Evolutionary conservation across 2,888 invertebrate species (phyloP).

Genomic region (Ornithoptera priamus): DNA sequence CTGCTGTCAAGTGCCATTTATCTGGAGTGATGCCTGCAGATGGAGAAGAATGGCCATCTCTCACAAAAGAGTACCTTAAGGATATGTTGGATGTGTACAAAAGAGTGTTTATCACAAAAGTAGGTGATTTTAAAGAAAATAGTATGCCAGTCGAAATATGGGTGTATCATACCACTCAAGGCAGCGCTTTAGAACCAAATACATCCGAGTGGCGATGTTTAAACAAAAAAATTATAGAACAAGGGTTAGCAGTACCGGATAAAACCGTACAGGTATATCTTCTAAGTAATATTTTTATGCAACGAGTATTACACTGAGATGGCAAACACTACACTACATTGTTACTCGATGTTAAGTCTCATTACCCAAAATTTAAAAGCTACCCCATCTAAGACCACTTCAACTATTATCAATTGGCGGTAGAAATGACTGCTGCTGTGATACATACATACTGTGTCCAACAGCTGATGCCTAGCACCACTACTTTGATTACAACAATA

Average conservation of each 20-base stretch:
- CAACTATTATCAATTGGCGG: too few species aligned
- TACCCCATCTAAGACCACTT: too few species aligned
- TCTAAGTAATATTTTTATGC: conserved; percentile 10
- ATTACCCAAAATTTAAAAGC: too few species aligned
- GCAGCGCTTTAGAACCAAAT: conserved; percentile 84
- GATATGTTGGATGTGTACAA: conserved; percentile 76
- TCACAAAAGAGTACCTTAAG: conserved; percentile 81
- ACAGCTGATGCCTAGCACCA: too few species aligned
- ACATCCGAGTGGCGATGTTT: conserved; percentile 83
- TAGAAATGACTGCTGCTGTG: too few species aligned
- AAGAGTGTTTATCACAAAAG: conserved; percentile 76
- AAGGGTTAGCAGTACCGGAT: conserved; percentile 81
- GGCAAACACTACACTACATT: too few species aligned
- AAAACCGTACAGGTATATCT: conserved; percentile 48
- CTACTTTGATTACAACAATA: too few species aligned
- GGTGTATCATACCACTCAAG: conserved; percentile 80
- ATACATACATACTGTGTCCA: too few species aligned
- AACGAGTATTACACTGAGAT: too few species aligned
- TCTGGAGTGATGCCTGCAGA: conserved; percentile 85
- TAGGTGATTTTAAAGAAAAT: conserved; percentile 69
- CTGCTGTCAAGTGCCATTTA: conserved; percentile 84
- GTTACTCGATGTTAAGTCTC: too few species aligned
- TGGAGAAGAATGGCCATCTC: conserved; percentile 81
- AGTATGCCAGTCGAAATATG: conserved; percentile 83
- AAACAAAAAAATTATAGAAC: conserved; percentile 82